Conservation (phyloP, 2,113 vertebrate genomes). For the Neofelis nebulosa region DNA sequence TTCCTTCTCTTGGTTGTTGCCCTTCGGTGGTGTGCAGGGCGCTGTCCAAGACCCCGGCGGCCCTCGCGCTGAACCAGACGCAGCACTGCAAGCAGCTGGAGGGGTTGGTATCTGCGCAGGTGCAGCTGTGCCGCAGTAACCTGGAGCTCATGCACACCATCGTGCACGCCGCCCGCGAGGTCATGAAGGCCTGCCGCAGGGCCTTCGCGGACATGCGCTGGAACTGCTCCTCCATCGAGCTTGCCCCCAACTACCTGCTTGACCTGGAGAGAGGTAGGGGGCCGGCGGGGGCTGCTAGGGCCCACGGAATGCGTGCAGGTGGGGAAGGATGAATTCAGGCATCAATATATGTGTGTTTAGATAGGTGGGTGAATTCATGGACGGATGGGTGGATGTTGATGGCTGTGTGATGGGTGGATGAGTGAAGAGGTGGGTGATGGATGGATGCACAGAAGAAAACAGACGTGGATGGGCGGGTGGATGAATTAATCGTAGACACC, state of each 20-base stretch:
- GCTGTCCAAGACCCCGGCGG: conserved; percentile 89
- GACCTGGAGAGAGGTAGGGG: conserved; percentile 97
- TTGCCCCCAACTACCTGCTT: conserved; percentile 92
- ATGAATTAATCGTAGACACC: background rate
- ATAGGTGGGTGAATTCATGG: background rate
- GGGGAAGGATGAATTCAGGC: background rate
- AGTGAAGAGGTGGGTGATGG: background rate
- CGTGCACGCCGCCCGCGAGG: conserved; percentile 93
- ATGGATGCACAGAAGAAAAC: background rate
- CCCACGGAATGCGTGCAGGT: background rate
- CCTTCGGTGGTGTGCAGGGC: conserved; percentile 84
- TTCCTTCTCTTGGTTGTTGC: background rate
- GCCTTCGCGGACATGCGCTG: conserved; percentile 97
- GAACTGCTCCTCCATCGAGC: conserved; percentile 98
- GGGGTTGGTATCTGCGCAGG: conserved; percentile 95
- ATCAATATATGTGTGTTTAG: background rate
- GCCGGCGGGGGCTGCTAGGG: background rate
- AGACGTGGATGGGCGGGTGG: background rate
- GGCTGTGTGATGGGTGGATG: background rate
- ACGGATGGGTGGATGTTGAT: background rate
- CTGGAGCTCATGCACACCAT: conserved; percentile 98
- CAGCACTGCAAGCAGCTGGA: conserved; percentile 97
- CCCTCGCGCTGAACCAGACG: conserved; percentile 94
- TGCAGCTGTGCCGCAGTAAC: conserved; percentile 97
- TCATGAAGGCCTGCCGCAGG: conserved; percentile 96